Percentiles rank a stretch among this genome's conserved stretches.
These are phyloP conservation scores for Odontothrips loti DNA, from an alignment of 2,888 invertebrate genomes.

Conservation along the genomic window DNA sequence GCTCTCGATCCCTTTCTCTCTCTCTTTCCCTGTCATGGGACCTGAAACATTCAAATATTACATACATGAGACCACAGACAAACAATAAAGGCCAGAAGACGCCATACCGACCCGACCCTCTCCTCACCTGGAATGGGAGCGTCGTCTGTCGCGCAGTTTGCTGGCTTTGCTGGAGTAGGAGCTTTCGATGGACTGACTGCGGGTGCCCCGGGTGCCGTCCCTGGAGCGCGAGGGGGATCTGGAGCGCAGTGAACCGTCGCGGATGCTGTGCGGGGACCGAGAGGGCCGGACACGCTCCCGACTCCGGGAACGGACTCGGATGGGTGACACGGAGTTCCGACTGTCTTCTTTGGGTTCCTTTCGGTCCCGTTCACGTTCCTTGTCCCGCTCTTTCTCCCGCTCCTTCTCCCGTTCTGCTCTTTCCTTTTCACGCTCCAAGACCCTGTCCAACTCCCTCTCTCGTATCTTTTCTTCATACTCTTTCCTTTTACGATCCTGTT, in stretches of 20 bases:
- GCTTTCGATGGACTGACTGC: constrained; percentile 25
- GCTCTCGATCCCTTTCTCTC: constrained; percentile 40
- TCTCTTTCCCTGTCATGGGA: constrained; percentile 42
- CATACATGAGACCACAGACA: too few species aligned
- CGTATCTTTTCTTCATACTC: constrained; percentile 45
- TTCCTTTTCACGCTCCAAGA: constrained; percentile 39
- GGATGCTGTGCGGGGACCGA: constrained; percentile 3
- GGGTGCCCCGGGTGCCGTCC: not conserved
- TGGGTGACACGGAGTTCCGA: constrained; percentile 7
- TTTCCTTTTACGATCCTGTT: constrained; percentile 38
- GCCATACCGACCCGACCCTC: too few species aligned
- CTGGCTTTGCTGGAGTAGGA: constrained; percentile 21
- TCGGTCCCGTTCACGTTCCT: constrained; percentile 44
- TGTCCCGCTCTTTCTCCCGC: constrained; percentile 40
- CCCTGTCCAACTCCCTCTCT: constrained; percentile 44
- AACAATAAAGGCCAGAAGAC: too few species aligned
- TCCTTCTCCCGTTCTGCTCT: constrained; percentile 42
- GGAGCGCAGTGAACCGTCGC: not conserved
- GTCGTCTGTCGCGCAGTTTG: constrained; percentile 2
- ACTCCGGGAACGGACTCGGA: constrained; percentile 42
- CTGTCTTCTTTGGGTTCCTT: constrained; percentile 42
- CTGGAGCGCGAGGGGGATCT: constrained; percentile 23
- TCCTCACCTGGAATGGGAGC: constrained; percentile 26
- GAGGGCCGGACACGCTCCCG: constrained; percentile 39
- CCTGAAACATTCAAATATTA: not conserved